These are phyloP conservation scores for Coleophora deauratella DNA, from an alignment of 2,888 invertebrate genomes.

Conservation along the genomic window DNA sequence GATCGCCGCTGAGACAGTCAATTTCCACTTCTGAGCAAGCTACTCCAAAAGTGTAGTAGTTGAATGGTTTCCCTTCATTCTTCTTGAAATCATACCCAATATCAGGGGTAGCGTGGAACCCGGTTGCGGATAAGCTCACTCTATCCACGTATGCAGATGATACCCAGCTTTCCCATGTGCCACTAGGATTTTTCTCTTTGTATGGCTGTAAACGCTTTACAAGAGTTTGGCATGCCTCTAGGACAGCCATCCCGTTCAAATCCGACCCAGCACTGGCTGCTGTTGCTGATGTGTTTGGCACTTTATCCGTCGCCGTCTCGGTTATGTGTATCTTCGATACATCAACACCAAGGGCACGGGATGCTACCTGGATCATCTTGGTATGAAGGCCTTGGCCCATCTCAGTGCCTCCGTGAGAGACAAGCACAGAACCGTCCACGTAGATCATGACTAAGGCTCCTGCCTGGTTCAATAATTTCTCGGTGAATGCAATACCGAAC, in stretches of 20 bases:
- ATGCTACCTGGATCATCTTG: conserved; percentile 95
- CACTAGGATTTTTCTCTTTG: conserved; percentile 82
- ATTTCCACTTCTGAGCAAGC: conserved; percentile 93
- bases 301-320: conserved; percentile 91
- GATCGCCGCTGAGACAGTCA: conserved; percentile 95
- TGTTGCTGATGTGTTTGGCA: conserved; percentile 92
- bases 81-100: conserved; percentile 81
- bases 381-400: conserved; percentile 98
- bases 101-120: conserved; percentile 85
- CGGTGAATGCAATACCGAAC: conserved; percentile 88
- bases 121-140: conserved; percentile 86
- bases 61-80: conserved; percentile 82
- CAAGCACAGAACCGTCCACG: conserved; percentile 88
- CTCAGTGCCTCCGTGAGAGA: conserved; percentile 95
- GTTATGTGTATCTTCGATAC: conserved; percentile 83
- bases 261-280: conserved; percentile 93
- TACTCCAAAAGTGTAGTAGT: conserved; percentile 90
- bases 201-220: conserved; percentile 82
- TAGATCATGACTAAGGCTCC: conserved; percentile 93
- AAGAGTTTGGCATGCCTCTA: conserved; percentile 86
- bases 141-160: conserved; percentile 83
- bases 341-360: conserved; percentile 80
- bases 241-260: conserved; percentile 92
- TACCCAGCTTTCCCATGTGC: conserved; percentile 90
- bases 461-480: conserved; percentile 85